phyloP scores from a whole-genome alignment of 35 echinoderm and acorn worm species.

The Eucidaris tribuloides region DNA sequence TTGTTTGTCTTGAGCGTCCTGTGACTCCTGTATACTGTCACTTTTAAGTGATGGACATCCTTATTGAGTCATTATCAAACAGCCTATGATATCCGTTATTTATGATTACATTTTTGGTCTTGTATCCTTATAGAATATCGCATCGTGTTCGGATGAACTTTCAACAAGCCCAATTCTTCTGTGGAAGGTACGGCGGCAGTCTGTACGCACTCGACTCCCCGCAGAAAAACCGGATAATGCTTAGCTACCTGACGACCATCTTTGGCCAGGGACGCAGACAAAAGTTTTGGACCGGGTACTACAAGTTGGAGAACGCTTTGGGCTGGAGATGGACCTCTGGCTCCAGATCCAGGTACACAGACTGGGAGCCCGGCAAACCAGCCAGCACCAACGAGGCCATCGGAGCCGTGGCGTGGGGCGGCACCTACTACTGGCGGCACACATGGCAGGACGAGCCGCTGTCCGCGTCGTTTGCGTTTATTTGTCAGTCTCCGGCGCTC shows the following conservation, averaged over 20 bases:
- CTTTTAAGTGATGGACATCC: too few relatives aligned
- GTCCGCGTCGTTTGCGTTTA: neutral
- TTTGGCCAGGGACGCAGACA: slow-evolving; percentile 8
- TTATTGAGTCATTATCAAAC: too few relatives aligned
- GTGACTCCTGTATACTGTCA: too few relatives aligned
- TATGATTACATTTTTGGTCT: too few relatives aligned
- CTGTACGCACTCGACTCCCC: slow-evolving; percentile 23
- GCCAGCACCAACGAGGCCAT: slow-evolving; percentile 4
- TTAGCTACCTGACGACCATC: slow-evolving; percentile 9
- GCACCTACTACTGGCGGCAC: neutral
- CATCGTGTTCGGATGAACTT: slow-evolving; percentile 17
- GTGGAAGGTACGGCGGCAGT: neutral
- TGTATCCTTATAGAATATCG: neutral
- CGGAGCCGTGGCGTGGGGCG: slow-evolving; percentile 10
- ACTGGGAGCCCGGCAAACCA: slow-evolving; percentile 1
- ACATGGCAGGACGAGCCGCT: slow-evolving; percentile 19
- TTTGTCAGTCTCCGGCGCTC: neutral
- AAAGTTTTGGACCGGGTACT: slow-evolving; percentile 21
- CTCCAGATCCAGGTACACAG: neutral
- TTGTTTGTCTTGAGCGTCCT: too few relatives aligned
- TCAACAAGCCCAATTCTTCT: neutral
- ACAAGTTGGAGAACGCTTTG: slow-evolving; percentile 4
- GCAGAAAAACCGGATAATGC: slow-evolving; percentile 8
- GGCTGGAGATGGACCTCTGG: slow-evolving; percentile 1
- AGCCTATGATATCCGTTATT: too few relatives aligned